phyloP scores from a whole-genome alignment of 2,113 vertebrate genomes.

The Embiotoca jacksoni region DNA sequence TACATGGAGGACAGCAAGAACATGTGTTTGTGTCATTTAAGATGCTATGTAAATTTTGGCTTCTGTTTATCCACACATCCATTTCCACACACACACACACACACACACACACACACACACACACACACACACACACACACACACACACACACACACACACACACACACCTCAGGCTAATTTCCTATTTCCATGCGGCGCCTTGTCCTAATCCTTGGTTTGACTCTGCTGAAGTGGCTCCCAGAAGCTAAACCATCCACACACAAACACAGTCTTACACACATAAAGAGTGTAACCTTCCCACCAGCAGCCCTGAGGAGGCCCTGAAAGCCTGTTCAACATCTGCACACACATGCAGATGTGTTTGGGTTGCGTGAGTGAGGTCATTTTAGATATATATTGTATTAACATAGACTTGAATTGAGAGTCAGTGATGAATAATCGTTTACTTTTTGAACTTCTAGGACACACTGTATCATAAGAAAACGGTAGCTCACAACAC shows the following conservation, averaged over 20 bases:
- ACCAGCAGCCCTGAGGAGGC: slow-evolving; percentile 49
- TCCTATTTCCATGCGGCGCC: slow-evolving; percentile 76
- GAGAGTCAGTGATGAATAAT: slow-evolving; percentile 8
- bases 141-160: too few species aligned
- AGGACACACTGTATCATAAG: too few species aligned
- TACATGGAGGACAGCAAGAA: background rate
- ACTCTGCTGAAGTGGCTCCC: slow-evolving; percentile 53
- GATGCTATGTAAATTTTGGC: background rate
- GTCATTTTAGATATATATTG: background rate
- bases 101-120: slow-evolving; percentile 4
- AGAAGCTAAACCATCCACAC: slow-evolving; percentile 51
- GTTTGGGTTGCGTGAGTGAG: background rate
- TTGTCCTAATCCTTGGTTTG: slow-evolving; percentile 72
- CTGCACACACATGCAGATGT: slow-evolving; percentile 27
- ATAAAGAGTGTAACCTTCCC: slow-evolving; percentile 52
- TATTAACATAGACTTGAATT: slow-evolving; percentile 18
- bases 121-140: slow-evolving; percentile 23
- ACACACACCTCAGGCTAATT: slow-evolving; percentile 73
- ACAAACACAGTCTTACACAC: slow-evolving; percentile 47
- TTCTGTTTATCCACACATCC: background rate
- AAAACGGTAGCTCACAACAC: too few species aligned
- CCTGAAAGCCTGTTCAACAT: slow-evolving; percentile 29
- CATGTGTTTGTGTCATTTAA: background rate
- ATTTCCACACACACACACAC: background rate
- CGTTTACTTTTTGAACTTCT: background rate